Evolutionary conservation across 2,797 vertebrate species (phyloP).

Genomic region (Epinephelus coioides): DNA sequence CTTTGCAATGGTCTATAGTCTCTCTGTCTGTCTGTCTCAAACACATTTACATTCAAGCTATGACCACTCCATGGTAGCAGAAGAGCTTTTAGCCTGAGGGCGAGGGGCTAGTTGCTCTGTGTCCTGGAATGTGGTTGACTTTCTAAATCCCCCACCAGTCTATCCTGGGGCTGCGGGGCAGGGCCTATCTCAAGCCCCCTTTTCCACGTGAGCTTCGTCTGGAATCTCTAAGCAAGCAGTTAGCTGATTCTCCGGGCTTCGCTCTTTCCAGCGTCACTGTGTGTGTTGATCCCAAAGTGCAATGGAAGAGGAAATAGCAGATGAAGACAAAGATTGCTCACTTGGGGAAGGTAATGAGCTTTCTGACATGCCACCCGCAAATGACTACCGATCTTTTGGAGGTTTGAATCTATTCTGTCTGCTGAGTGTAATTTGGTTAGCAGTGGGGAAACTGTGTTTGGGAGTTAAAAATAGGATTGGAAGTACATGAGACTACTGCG

Average conservation of each 20-base stretch:
- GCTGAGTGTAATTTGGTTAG: slow-evolving; percentile 70
- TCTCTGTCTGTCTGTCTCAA: not conserved
- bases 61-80: slow-evolving; percentile 22
- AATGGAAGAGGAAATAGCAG: slow-evolving; percentile 76
- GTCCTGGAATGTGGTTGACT: slow-evolving; percentile 85
- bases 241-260: slow-evolving; percentile 37
- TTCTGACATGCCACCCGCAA: slow-evolving; percentile 57
- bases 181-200: slow-evolving; percentile 81
- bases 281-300: slow-evolving; percentile 43
- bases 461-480: slow-evolving; percentile 84
- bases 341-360: slow-evolving; percentile 79
- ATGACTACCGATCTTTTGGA: slow-evolving; percentile 44
- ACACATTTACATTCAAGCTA: slow-evolving; percentile 48
- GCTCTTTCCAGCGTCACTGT: slow-evolving; percentile 31
- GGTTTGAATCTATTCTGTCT: slow-evolving; percentile 56
- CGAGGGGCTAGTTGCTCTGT: slow-evolving; percentile 68
- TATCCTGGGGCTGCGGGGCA: slow-evolving; percentile 81
- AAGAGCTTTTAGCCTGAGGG: slow-evolving; percentile 62
- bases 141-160: slow-evolving; percentile 83
- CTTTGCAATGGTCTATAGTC: slow-evolving; percentile 1
- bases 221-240: slow-evolving; percentile 81
- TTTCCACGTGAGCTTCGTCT: slow-evolving; percentile 78
- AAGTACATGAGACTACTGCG: slow-evolving; percentile 70
- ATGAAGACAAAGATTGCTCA: slow-evolving; percentile 74
- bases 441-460: slow-evolving; percentile 71